phyloP scores from a whole-genome alignment of 2,113 vertebrate species.

The Lasiurus cinereus region DNA sequence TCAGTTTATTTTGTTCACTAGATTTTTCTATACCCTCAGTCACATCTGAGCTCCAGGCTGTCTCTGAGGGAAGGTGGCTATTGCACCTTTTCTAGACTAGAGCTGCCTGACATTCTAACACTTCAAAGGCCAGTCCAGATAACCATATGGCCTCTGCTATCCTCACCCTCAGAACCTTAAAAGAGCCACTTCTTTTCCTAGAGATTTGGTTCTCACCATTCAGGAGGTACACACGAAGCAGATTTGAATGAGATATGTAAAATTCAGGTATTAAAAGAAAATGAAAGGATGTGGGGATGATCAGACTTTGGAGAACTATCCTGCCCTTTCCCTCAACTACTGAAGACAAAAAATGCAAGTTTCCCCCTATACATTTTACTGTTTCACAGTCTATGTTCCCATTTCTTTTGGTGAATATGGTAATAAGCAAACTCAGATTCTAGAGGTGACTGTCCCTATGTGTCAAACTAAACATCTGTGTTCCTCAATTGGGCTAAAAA shows the following conservation, averaged over 20 bases:
- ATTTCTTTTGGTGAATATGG: neutral
- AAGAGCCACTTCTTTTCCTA: neutral
- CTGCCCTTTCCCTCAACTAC: neutral
- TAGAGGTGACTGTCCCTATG: neutral
- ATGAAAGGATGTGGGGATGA: neutral
- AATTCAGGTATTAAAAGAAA: neutral
- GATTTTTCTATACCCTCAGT: neutral
- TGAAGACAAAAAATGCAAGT: neutral
- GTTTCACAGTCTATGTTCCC: neutral
- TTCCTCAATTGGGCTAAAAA: neutral
- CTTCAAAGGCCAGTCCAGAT: neutral
- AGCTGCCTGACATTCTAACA: neutral
- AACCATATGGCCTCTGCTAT: neutral
- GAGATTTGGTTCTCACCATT: constrained; percentile 1
- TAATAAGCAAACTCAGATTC: constrained; percentile 31
- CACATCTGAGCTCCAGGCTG: neutral
- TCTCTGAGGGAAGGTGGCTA: neutral
- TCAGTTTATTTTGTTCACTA: too few relatives aligned
- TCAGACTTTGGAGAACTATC: neutral
- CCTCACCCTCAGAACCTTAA: neutral
- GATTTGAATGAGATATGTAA: neutral
- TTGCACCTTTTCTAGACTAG: neutral
- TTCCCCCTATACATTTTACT: neutral
- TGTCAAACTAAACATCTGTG: neutral
- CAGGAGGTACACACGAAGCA: neutral